A percentile compares a stretch with the other conserved stretches of the same genome.
These are phyloP conservation scores for Heliothis subflexa DNA, from an alignment of 1,140 invertebrate genomes.

Conservation along the genomic window DNA sequence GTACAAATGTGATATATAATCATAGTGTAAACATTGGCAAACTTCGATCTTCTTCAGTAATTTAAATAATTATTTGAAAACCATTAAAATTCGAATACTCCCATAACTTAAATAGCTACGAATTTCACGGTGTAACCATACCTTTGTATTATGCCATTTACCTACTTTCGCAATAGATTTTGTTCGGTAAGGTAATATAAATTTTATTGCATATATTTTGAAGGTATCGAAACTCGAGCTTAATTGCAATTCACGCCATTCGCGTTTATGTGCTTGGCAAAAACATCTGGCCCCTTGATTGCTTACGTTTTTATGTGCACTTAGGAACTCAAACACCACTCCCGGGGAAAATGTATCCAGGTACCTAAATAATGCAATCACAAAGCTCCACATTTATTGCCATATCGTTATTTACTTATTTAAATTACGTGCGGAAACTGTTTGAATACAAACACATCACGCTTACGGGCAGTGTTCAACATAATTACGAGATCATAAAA, in stretches of 20 bases:
- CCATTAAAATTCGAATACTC: not conserved
- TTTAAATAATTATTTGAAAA: not conserved
- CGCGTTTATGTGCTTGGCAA: constrained; percentile 72
- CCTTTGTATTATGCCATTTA: constrained; percentile 26
- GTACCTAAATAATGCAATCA: constrained; percentile 63
- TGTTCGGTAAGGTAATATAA: constrained; percentile 54
- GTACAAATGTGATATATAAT: too few relatives aligned
- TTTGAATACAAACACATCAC: not conserved
- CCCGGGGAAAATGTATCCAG: constrained; percentile 52
- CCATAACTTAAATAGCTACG: not conserved
- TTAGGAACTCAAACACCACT: constrained; percentile 62
- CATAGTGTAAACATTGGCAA: too few relatives aligned
- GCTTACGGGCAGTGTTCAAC: not conserved
- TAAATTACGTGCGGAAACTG: constrained; percentile 38
- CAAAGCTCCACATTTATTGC: constrained; percentile 57
- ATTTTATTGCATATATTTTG: constrained; percentile 72
- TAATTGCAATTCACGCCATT: constrained; percentile 75
- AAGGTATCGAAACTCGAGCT: constrained; percentile 72
- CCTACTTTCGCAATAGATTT: constrained; percentile 43
- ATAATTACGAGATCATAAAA: not conserved
- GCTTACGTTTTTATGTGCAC: constrained; percentile 77
- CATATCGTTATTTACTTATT: constrained; percentile 55
- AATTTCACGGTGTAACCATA: not conserved
- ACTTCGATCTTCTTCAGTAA: too few relatives aligned
- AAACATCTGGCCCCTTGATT: constrained; percentile 76